Conservation (phyloP, 2,113 vertebrate species). For the Pygoscelis antarcticus region DNA sequence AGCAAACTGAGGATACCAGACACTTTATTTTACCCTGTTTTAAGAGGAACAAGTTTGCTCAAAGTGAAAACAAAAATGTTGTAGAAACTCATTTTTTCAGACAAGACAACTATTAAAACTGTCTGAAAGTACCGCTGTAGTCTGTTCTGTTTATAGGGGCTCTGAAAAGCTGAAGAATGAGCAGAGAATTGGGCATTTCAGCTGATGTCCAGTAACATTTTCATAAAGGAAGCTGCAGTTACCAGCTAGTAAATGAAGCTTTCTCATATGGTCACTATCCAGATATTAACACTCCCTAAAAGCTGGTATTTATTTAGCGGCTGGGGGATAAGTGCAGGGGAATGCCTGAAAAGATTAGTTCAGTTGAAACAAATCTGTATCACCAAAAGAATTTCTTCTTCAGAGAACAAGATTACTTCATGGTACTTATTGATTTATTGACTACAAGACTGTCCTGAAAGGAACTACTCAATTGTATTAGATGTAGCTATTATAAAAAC, state of each 20-base stretch:
- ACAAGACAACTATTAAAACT: background rate
- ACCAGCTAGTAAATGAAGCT: background rate
- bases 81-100: background rate
- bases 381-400: background rate
- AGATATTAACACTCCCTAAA: background rate
- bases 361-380: background rate
- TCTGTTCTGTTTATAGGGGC: background rate
- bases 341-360: background rate
- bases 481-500: background rate
- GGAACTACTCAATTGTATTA: conserved; percentile 23
- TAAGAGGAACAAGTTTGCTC: background rate
- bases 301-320: background rate
- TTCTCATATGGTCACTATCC: background rate
- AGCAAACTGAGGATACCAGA: background rate
- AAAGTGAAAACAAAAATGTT: background rate
- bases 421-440: background rate
- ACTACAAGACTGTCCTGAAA: background rate
- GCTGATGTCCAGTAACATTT: background rate
- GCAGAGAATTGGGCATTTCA: background rate
- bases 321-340: background rate
- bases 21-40: background rate
- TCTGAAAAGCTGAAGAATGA: background rate
- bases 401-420: background rate
- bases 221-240: background rate
- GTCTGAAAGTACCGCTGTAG: background rate